These are phyloP conservation scores for Lagocephalus sceleratus DNA, from an alignment of 2,797 vertebrate species.

Conservation along the genomic window DNA sequence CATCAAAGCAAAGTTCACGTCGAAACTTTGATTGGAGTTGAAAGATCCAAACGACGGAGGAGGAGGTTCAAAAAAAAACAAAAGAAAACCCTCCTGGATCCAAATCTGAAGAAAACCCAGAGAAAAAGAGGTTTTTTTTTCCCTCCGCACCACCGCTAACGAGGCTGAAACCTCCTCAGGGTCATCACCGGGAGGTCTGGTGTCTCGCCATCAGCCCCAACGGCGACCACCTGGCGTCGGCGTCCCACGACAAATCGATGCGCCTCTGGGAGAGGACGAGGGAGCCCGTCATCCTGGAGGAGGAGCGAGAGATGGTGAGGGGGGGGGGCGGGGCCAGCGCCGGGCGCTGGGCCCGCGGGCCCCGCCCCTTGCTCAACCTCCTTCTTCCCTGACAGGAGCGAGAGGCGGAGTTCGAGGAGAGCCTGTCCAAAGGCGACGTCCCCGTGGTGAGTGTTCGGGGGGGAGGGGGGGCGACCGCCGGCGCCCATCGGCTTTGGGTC, in stretches of 20 bases:
- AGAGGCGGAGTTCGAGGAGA: slow-evolving; percentile 94
- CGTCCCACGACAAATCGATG: slow-evolving; percentile 94
- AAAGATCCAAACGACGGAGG: no score
- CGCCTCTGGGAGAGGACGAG: slow-evolving; percentile 95
- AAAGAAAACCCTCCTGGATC: no score
- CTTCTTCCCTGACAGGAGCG: slow-evolving; percentile 74
- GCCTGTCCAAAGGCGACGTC: slow-evolving; percentile 84
- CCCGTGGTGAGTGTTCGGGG: slow-evolving; percentile 82
- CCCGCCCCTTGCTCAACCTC: background rate
- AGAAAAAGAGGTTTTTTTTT: background rate
- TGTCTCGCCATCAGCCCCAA: slow-evolving; percentile 90
- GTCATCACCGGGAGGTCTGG: slow-evolving; percentile 95
- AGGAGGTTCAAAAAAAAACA: no score
- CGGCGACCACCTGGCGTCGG: slow-evolving; percentile 89
- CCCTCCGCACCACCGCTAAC: background rate
- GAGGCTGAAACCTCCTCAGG: slow-evolving; percentile 64
- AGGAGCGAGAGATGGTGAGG: slow-evolving; percentile 93
- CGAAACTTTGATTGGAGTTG: no score
- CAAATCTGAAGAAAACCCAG: no score
- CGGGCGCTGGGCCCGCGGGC: background rate
- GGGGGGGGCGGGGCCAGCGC: background rate
- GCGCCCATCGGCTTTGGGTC: no score
- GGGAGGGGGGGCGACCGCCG: no score
- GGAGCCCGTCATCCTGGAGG: slow-evolving; percentile 93
- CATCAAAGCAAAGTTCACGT: background rate